Percentiles rank a stretch among this genome's conserved stretches.
These are phyloP conservation scores for Thaumetopoea pityocampa DNA, from an alignment of 1,140 invertebrate species.

Conservation along the genomic window DNA sequence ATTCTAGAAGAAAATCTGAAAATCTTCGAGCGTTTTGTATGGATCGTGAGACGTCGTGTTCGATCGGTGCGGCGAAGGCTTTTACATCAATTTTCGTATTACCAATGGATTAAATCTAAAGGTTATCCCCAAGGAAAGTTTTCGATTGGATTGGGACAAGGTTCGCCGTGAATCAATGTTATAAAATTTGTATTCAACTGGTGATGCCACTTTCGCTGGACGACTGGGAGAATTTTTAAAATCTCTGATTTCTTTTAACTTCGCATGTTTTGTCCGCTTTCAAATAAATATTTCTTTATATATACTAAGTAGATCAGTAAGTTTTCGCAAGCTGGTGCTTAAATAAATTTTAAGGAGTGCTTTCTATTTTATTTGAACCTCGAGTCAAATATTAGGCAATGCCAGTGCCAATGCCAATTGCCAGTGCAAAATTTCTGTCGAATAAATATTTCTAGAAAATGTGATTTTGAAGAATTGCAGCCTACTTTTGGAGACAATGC, in stretches of 20 bases:
- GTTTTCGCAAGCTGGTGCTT: no score
- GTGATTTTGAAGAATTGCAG: no score
- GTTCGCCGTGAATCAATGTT: conserved; percentile 62
- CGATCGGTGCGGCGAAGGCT: conserved; percentile 41
- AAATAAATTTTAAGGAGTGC: no score
- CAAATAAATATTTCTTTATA: no score
- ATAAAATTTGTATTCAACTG: conserved; percentile 69
- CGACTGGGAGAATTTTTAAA: conserved; percentile 19
- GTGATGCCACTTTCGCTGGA: conserved; percentile 37
- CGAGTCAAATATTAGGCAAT: no score
- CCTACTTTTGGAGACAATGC: no score
- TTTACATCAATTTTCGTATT: conserved; percentile 75
- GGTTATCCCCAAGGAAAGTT: conserved; percentile 58
- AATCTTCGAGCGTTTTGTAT: conserved; percentile 60
- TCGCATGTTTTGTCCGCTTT: conserved; percentile 7
- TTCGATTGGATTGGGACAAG: conserved; percentile 52
- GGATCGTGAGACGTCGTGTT: conserved; percentile 35
- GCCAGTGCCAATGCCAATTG: no score
- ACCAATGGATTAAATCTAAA: conserved; percentile 71
- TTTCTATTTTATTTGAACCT: no score
- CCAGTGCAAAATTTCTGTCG: no score
- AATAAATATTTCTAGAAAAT: no score
- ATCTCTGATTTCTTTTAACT: no score
- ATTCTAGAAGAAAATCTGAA: conserved; percentile 56
- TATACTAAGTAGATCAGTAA: no score